phyloP scores from a whole-genome alignment of 2,888 invertebrate species.

The Merodon equestris region DNA sequence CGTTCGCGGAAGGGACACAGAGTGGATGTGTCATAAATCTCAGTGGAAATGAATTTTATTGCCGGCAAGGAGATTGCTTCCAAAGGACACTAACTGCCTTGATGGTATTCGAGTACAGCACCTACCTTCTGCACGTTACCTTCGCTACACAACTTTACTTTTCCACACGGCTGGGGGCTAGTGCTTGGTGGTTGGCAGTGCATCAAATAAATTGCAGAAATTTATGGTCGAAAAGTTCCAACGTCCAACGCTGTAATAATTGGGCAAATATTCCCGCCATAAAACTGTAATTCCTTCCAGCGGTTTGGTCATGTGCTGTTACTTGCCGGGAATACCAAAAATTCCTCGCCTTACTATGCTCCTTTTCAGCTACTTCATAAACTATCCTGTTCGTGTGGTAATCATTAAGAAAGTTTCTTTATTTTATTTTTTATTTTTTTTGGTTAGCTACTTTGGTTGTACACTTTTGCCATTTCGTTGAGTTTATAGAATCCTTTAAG shows the following conservation, averaged over 20 bases:
- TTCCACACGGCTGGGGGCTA: background rate
- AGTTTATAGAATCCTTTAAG: conserved; percentile 46
- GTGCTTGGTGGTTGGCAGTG: conserved; percentile 36
- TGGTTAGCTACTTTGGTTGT: conserved; percentile 48
- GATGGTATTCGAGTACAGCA: background rate
- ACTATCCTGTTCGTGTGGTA: conserved; percentile 66
- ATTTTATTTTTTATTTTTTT: conserved; percentile 29
- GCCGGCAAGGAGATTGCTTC: conserved; percentile 59
- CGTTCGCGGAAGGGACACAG: conserved; percentile 19
- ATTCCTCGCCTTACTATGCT: conserved; percentile 12
- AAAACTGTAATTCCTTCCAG: conserved; percentile 46
- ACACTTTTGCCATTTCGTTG: conserved; percentile 40
- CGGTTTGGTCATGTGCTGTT: conserved; percentile 13
- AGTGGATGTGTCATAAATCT: conserved; percentile 51
- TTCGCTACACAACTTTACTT: too few species aligned
- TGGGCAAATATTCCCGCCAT: conserved; percentile 52
- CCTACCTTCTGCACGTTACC: too few species aligned
- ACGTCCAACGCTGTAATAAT: conserved; percentile 59
- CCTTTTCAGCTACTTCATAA: conserved; percentile 48
- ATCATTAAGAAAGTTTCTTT: conserved; percentile 59
- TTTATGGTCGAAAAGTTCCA: conserved; percentile 61
- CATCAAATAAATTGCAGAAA: conserved; percentile 67
- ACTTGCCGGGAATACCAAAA: conserved; percentile 28
- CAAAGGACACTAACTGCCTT: conserved; percentile 6
- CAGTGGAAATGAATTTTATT: conserved; percentile 49